These are phyloP conservation scores for Petrocephalus zakoni DNA, from an alignment of 2,113 vertebrate genomes.

Conservation along the genomic window DNA sequence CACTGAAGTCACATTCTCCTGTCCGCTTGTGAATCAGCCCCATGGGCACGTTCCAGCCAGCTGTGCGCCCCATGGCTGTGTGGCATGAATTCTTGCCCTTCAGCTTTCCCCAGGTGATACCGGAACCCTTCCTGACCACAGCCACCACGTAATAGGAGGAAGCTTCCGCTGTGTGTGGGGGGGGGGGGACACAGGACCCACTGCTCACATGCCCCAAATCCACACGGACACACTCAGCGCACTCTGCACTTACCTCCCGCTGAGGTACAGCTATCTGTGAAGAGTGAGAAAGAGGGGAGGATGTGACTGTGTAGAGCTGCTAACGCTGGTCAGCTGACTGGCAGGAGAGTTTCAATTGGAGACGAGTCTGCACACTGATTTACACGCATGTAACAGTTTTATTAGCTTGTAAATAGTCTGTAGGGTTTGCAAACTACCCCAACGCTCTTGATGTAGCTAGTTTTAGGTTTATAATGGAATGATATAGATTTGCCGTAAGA, in stretches of 20 bases:
- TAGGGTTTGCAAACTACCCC: too few species aligned
- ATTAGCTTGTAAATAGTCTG: too few species aligned
- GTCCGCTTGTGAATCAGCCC: conserved; percentile 57
- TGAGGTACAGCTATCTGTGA: conserved; percentile 30
- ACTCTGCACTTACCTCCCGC: conserved; percentile 10
- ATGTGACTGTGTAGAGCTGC: neutral
- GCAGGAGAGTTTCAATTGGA: too few species aligned
- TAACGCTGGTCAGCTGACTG: too few species aligned
- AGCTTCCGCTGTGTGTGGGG: neutral
- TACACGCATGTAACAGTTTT: too few species aligned
- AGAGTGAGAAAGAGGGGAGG: neutral
- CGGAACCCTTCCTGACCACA: conserved; percentile 62
- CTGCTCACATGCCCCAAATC: neutral
- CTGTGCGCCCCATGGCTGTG: conserved; percentile 66
- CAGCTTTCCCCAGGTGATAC: conserved; percentile 65
- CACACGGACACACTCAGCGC: accelerated
- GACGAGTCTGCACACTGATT: too few species aligned
- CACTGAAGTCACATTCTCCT: conserved; percentile 64
- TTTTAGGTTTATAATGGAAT: too few species aligned
- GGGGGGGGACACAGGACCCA: neutral
- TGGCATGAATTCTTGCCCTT: conserved; percentile 77
- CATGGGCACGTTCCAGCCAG: conserved; percentile 83
- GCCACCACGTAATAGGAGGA: conserved; percentile 72
- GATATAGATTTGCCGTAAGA: too few species aligned
- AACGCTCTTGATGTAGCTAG: too few species aligned